Evolutionary conservation across 2,888 invertebrate genomes (phyloP), one percentile per base, ranked within the genome.

Genomic region (Yponomeuta sedellus): DNA sequence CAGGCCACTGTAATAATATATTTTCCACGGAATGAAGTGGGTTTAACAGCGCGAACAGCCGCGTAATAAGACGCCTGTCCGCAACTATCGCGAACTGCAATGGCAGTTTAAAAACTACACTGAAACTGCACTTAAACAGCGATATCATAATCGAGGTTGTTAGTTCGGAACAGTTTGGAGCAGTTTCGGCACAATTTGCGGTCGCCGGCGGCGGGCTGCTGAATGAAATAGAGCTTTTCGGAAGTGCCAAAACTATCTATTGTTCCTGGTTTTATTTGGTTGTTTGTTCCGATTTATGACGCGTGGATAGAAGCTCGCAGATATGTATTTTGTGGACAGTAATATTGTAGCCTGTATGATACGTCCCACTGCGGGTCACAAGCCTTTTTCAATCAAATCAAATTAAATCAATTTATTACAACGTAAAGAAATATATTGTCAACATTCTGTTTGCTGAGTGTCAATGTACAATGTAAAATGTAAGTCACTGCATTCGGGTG

Each of bases 131-230:
- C 44, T 52, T 52, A 52, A 34, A 52, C 44, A 52, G 44, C 44
- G 44, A 52, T 52, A 52, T 52, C 16, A 52, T 52, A 52, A 52
- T 52, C 44, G 44, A 52, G 44, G 44, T 52, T 52, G 44, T 52
- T 52, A 52, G 44, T 52, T 52, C 16, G 44, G 44, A 52, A 52
- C 12, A 52, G 44, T 52, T 52, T 52, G 44, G 44, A 52, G 16
- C 44, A 52, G 44, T 52, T 52, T 52, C 44, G 44, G 44, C 16
- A 52, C 44, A 52, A 52, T 52, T 52, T 52, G 44, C 44, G 44
- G 44, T 52, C 44, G 44, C 44, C 44, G 16, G 16, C 44, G 12
- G 16, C 44, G 16, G 44, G 16, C 44, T 12, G 44, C 44, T 52
- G 44, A 52, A 52, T 52, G 44, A 52, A 52, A 52, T 52, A 52